phyloP scores from a whole-genome alignment of 2,888 invertebrate genomes.

The Oligia fasciuncula region DNA sequence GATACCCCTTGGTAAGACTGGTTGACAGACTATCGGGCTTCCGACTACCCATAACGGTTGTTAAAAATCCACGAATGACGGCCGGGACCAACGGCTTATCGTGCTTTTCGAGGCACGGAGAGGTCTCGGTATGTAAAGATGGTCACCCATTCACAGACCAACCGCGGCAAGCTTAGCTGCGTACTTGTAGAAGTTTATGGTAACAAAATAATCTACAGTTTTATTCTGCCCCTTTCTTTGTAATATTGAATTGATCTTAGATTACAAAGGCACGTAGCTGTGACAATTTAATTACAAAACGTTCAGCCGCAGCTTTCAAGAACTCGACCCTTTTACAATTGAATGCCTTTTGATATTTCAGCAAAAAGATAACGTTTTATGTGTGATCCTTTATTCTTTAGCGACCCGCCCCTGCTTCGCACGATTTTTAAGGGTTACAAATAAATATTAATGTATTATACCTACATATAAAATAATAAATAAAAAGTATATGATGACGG shows the following conservation, averaged over 20 bases:
- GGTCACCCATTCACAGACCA: too few species aligned
- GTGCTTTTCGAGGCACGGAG: too few species aligned
- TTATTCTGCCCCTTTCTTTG: neutral
- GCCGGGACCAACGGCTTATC: too few species aligned
- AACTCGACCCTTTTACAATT: constrained; percentile 39
- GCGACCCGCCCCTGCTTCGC: neutral
- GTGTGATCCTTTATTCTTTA: constrained; percentile 22
- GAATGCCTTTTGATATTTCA: constrained; percentile 44
- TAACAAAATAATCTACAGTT: neutral
- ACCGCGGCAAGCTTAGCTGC: too few species aligned
- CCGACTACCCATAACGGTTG: too few species aligned
- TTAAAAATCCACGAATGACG: too few species aligned
- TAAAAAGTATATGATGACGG: neutral
- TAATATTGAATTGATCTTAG: constrained; percentile 15
- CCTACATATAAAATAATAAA: too few species aligned
- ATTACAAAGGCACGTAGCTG: constrained; percentile 26
- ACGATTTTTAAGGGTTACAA: neutral
- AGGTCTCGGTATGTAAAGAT: too few species aligned
- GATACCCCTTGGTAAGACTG: too few species aligned
- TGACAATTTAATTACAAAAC: constrained; percentile 41
- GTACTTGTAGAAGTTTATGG: neutral
- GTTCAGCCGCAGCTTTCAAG: constrained; percentile 18
- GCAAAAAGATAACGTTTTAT: constrained; percentile 38
- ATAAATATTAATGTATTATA: too few species aligned
- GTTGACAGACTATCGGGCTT: too few species aligned